Evolutionary conservation across 2,888 invertebrate genomes (phyloP), one percentile per base, ranked within the genome.

Genomic region (Ichneumoninae sp.): DNA sequence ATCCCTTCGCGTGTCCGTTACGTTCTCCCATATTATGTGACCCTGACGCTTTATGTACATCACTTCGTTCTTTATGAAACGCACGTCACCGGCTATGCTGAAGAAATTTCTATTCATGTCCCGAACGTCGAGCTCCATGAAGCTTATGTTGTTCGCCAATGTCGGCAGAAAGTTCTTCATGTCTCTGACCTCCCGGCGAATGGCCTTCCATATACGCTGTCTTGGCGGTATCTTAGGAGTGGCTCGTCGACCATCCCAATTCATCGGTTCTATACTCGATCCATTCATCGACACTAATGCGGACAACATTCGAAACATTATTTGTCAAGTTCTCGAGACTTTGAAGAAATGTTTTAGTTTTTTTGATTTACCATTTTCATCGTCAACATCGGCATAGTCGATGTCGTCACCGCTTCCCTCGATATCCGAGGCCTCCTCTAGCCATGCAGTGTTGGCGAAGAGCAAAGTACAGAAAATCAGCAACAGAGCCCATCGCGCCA

Each of bases 1-100:
- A 65, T 85, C 83, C 13, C 68, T 73, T 3, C 83, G 75, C 1
- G 83, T 65, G 7, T 83, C 80, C n/a, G 85, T 79, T 1, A 83
- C 63, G 57, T 83, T 85, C 54, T 80, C 52, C 83, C 79, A 69
- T 50, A 85, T 73, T 0, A 73, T 52, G 19, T 74, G 73, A 1
- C 40, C 54, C 47, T 83, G 73, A 1, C 36, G 36, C 52, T 83
- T 80, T 54, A 85, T 69, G 52, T 63, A 73, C 5, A 44, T 60
- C 6, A 81, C 16, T 30, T 85, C 85, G 8, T 33, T 69, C 40
- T 74, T 83, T 3, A 85, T 65, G 10, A 74, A 68, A n/a, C 82
- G 79, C 6, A 85, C 10, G 36, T 83, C 80, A 13, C 83, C 80
- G 7, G 73, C 54, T 26, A 83, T 26, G 19, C 68, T 80, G 13